Evolutionary conservation across 2,797 vertebrate species (phyloP).

Genomic region (Bothrops alternatus): DNA sequence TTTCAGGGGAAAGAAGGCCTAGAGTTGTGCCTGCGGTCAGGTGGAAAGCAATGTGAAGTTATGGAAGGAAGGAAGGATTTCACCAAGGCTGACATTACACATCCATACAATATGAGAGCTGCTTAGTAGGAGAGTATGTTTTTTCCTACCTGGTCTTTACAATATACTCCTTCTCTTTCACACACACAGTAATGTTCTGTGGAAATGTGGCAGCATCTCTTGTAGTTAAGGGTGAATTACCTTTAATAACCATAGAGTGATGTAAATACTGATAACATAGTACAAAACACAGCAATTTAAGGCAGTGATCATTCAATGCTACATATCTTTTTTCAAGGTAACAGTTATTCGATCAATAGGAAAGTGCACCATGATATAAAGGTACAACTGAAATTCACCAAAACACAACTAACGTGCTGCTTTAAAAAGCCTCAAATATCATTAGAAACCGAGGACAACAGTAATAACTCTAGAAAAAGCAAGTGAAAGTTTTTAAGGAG

Average conservation of each 20-base stretch:
- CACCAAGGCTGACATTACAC: neutral
- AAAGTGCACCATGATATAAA: constrained; percentile 63
- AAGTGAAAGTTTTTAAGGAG: constrained; percentile 39
- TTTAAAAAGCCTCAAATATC: constrained; percentile 38
- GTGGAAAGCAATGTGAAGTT: neutral
- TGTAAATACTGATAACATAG: constrained; percentile 64
- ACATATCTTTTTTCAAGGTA: constrained; percentile 56
- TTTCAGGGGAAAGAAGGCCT: neutral
- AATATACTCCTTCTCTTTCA: neutral
- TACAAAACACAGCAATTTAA: constrained; percentile 66
- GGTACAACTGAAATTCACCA: constrained; percentile 51
- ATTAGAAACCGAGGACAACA: constrained; percentile 26
- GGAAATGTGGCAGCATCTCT: too few species aligned
- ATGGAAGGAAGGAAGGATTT: neutral
- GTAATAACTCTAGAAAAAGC: constrained; percentile 50
- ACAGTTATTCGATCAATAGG: constrained; percentile 54
- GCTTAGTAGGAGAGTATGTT: too few species aligned
- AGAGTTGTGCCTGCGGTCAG: too few species aligned
- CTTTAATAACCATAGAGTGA: constrained; percentile 63
- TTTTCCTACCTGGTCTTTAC: neutral
- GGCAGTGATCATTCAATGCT: constrained; percentile 65
- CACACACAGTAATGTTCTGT: neutral
- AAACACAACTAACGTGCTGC: constrained; percentile 10
- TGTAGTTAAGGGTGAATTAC: neutral
- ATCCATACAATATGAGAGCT: neutral